Evolutionary conservation across 2,113 vertebrate genomes (phyloP), one percentile per base, ranked within the genome.

Genomic region (Orthochromis indermauri): DNA sequence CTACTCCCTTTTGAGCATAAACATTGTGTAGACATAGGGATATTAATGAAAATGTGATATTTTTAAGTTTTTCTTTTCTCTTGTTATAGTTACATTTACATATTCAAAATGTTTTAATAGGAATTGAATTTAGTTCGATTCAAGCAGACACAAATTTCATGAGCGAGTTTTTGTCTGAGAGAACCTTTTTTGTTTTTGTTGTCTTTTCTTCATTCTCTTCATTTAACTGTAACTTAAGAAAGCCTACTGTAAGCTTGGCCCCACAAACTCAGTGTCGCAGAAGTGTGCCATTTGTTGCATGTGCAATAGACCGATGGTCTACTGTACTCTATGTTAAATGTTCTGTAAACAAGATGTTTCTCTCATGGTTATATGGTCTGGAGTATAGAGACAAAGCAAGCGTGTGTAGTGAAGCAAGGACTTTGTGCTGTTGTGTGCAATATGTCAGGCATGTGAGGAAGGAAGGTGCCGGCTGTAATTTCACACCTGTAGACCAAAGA

Each of bases 401-500:
- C 2, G n/a, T 40, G 73, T 86, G 81, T 57, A 28, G 19, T 19
- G 26, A 76, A 51, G 61, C 24, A 26, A 40, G 8, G 13, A 24
- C 49, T 80, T 59, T 61, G 90, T 31, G 66, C 10, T 21, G 10
- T 11, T 37, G 78, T 16, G 2, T 31, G 12, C n/a, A 33, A 28
- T 21, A 51, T 82, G 28, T 76, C 55, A 86, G 83, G 24, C 24
- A 53, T 54, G 68, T 83, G 79, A 92, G 79, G 61, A 79, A 71
- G 71, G 12, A 8, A 81, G 37, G 21, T 57, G 85, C n/a, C 4
- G 51, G 86, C 54, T 86, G 88, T 88, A 88, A 79, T 90, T 92
- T 90, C 88, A 90, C 86, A 88, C 78, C 83, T 84, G 88, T 55
- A 31, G 54, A 82, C 40, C 33, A 24, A 59, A 73, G 85, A 80